Evolutionary conservation across 2,888 invertebrate genomes (phyloP), one percentile per base, ranked within the genome.

Genomic region (Notodonta ziczac): DNA sequence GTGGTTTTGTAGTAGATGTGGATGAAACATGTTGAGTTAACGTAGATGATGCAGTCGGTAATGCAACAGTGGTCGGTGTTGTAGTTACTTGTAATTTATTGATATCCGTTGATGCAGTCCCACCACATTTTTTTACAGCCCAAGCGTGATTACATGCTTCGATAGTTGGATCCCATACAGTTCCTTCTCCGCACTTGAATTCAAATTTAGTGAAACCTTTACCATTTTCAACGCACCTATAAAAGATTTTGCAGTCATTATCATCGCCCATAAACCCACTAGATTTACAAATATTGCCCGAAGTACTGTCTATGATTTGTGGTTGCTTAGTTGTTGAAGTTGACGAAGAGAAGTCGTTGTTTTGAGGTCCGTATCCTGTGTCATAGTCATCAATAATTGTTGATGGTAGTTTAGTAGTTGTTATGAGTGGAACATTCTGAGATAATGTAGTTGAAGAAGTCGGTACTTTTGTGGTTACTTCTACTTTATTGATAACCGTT

Each of bases 121-220:
- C 46, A 46, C 82, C 81, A 74, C 88, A 89, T 54, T 72, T 78
- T 66, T 85, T 80, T 8, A 94, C 94, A 7, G 94, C 94, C 87
- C 94, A 94, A 32, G 90, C 91, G 77, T 95, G 94, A 77, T 95
- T 95, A 77, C 96, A 96, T 0, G 93, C 93, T 73, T 92, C 89
- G 56, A 94, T 85, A 59, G 85, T 84, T 42, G 91, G 81, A 84
- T 96, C 96, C 95, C 95, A 96, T 32, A 94, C 94, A 4, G 96
- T 96, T 44, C 96, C 96, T 63, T 95, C 94, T 2, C 95, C 96
- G 77, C 96, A 97, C 46, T 90, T 89, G 76, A 96, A 96, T 58
- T 96, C 95, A 76, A 95, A 95, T 79, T 91, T 94, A 10, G 86
- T 94, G 65, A 88, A 96, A 14, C 95, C 95, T 60, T 92, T 94